Base-by-base conservation (phyloP, 2,888 invertebrate genomes). In the Cantharis rustica region DNA sequence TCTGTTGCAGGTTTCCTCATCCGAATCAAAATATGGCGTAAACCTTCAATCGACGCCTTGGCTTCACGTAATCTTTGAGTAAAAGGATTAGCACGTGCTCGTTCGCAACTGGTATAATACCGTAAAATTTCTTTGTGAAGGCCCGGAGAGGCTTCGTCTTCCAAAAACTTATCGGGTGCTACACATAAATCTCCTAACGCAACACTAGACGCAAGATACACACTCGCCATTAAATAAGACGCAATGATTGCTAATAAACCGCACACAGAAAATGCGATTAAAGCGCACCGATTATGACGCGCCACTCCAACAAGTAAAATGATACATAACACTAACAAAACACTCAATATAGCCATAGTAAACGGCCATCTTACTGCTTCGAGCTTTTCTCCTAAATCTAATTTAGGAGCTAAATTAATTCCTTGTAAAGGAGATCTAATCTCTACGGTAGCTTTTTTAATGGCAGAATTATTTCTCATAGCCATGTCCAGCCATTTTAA, bases 271-370 rank as follows among this genome's bases (percentile, higher is more conserved):
- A 97, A 96, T 90, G 95, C 92, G 84, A 98, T 95, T 72, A 98
- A 91, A 72, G 96, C 95, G 84, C 96, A 96, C 71, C 97, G 92
- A 16, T 96, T 96, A 88, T 97, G 96, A 23, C 94, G 90, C 16
- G 96, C 95, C 79, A 97, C 95, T 79, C 97, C 98, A 82, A 97
- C 95, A 78, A 98, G 91, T 84, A 97, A 91, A 79, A 97, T 93
- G 78, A 97, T 94, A 89, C 97, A 96, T 70, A 97, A 93, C 17
- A 96, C 93, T 79, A 97, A 92, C 82, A 97, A 92, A 84, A 95
- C 91, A 85, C 96, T 95, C 88, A 96, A 92, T 76, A 96, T 92
- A 76, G 94, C 95, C 92, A 97, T 96, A 77, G 97, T 97, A 81
- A 95, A 93, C 63, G 96, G 95, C 97, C 97, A 97, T 85, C 95